Evolutionary conservation across 2,113 vertebrate species (phyloP).

Genomic region (Melanostigma gelatinosum): DNA sequence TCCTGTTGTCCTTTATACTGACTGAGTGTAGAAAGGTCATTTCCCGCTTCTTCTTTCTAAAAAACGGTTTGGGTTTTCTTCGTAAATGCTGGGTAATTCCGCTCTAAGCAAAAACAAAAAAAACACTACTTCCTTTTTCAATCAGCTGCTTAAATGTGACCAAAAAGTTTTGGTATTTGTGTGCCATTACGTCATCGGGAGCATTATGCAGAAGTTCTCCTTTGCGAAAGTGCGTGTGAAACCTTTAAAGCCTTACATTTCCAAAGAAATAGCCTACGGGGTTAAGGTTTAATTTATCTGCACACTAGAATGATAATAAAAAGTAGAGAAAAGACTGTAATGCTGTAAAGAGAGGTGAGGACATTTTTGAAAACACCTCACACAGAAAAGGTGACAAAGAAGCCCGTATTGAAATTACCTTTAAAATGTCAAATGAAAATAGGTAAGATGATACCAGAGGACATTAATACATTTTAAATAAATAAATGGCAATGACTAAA

Average conservation of each 20-base stretch:
- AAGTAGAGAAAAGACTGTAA: not conserved
- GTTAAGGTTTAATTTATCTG: not conserved
- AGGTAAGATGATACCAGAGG: conserved; percentile 9
- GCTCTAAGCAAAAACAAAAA: not conserved
- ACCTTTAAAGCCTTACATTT: conserved; percentile 5
- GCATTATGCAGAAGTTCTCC: not conserved
- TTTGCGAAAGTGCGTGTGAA: not conserved
- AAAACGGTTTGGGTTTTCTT: not conserved
- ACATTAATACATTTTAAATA: conserved; percentile 22
- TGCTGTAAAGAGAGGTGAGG: not conserved
- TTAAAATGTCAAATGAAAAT: conserved; percentile 47
- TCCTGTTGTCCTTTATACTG: conserved; percentile 1
- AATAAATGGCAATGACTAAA: conserved; percentile 27
- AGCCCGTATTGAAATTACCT: conserved; percentile 16
- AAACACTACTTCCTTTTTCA: conserved; percentile 4
- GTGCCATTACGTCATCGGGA: conserved; percentile 5
- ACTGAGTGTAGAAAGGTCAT: too few relatives aligned
- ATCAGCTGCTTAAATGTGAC: conserved; percentile 11
- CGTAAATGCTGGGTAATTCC: conserved; percentile 22
- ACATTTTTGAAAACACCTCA: conserved; percentile 28
- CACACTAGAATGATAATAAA: conserved; percentile 1
- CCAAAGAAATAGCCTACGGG: not conserved
- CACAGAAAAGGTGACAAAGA: conserved; percentile 15
- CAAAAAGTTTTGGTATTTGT: conserved; percentile 18
- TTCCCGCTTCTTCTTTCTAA: conserved; percentile 19